phyloP scores from a whole-genome alignment of 2,797 vertebrate genomes.

The Sebastes cheni region DNA sequence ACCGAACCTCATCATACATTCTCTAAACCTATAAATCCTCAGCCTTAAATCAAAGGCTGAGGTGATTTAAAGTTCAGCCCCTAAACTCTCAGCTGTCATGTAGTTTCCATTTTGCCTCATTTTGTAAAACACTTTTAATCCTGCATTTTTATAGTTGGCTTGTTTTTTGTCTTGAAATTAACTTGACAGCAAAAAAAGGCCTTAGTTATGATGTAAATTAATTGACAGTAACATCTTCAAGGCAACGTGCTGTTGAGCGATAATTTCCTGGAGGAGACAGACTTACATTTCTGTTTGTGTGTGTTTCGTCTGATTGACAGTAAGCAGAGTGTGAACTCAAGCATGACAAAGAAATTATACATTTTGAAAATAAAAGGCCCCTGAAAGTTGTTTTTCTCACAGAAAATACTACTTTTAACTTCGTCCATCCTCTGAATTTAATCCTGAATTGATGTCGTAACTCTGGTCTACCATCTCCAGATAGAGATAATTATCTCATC shows the following conservation, averaged over 20 bases:
- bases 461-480: too few relatives aligned
- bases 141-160: not conserved
- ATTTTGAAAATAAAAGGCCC: not conserved
- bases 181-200: not conserved
- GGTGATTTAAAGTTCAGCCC: conserved; percentile 64
- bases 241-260: not conserved
- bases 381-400: not conserved
- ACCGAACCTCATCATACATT: conserved; percentile 27
- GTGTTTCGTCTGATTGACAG: conserved; percentile 4
- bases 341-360: not conserved
- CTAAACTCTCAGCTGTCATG: not conserved
- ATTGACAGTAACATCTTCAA: conserved; percentile 12
- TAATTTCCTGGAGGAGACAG: conserved; percentile 12
- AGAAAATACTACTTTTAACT: not conserved
- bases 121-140: not conserved
- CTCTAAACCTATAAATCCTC: conserved; percentile 50
- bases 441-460: not conserved
- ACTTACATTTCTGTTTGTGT: not conserved
- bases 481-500: not conserved
- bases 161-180: not conserved
- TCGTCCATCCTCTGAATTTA: not conserved
- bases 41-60: conserved; percentile 34
- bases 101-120: not conserved
- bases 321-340: conserved; percentile 5
- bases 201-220: conserved; percentile 1